Percentiles rank a stretch among this genome's conserved stretches.
Conservation (phyloP, 2,113 vertebrate genomes). For the Amblyornis subalaris region DNA sequence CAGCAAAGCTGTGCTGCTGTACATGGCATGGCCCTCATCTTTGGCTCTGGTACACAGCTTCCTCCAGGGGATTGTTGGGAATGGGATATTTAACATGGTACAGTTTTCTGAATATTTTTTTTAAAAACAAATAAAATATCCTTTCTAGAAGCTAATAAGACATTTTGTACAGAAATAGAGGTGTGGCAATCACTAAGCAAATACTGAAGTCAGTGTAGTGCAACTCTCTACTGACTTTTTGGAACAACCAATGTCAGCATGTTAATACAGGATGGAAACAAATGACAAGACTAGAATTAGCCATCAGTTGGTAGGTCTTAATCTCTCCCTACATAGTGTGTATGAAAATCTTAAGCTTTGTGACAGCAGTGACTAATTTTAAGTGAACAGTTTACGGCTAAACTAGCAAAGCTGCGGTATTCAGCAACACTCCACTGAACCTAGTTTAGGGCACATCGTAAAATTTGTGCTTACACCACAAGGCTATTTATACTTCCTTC, state of each 20-base stretch:
- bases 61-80: neutral
- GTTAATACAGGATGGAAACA: neutral
- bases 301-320: neutral
- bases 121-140: neutral
- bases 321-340: neutral
- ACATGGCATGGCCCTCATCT: fast-evolving
- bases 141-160: neutral
- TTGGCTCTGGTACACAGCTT: fast-evolving
- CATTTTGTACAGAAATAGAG: neutral
- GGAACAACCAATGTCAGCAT: neutral
- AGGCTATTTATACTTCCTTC: neutral
- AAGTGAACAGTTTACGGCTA: neutral
- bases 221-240: neutral
- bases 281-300: neutral
- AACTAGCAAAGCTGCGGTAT: neutral
- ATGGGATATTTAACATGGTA: neutral
- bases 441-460: neutral
- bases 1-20: neutral
- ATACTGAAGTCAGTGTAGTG: neutral
- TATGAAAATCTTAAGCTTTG: neutral
- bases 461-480: neutral
- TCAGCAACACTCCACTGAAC: neutral
- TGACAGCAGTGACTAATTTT: neutral
- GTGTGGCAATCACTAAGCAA: neutral
- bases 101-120: neutral